A percentile compares a stretch with the other conserved stretches of the same genome.
These are phyloP conservation scores for Intellagama lesueurii DNA, from an alignment of 2,797 vertebrate genomes.

Conservation along the genomic window DNA sequence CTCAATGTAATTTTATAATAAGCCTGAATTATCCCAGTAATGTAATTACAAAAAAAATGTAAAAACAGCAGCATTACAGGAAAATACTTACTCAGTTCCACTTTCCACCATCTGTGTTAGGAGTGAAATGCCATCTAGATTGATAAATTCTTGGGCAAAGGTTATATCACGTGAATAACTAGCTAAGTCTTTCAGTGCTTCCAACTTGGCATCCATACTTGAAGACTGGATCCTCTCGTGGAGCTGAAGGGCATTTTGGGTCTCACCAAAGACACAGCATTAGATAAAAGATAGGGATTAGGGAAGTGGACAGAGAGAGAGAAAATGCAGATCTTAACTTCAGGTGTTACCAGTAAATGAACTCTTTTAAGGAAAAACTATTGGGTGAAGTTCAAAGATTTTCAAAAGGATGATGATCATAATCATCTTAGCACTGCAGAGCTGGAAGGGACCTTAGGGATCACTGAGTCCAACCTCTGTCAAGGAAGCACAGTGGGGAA, in stretches of 20 bases:
- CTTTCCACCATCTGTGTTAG: slow-evolving; percentile 99
- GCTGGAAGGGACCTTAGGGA: too few relatives aligned
- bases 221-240: slow-evolving; percentile 95
- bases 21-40: not conserved
- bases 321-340: not conserved
- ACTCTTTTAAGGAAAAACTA: fast-evolving
- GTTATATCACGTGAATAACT: slow-evolving; percentile 93
- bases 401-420: not conserved
- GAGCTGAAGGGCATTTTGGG: slow-evolving; percentile 91
- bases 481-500: too few relatives aligned
- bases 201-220: slow-evolving; percentile 99
- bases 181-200: slow-evolving; percentile 94
- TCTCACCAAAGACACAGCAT: slow-evolving; percentile 73
- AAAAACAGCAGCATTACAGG: not conserved
- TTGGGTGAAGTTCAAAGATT: not conserved
- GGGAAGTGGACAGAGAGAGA: not conserved
- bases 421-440: too few relatives aligned
- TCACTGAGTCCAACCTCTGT: too few relatives aligned
- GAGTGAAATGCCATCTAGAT: slow-evolving; percentile 95
- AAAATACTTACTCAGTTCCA: slow-evolving; percentile 92
- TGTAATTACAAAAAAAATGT: not conserved
- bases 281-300: slow-evolving; percentile 38
- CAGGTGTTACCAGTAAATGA: not conserved
- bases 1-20: not conserved
- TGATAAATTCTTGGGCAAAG: slow-evolving; percentile 98